phyloP scores from a whole-genome alignment of 2,888 invertebrate genomes.

The Limenitis camilla region DNA sequence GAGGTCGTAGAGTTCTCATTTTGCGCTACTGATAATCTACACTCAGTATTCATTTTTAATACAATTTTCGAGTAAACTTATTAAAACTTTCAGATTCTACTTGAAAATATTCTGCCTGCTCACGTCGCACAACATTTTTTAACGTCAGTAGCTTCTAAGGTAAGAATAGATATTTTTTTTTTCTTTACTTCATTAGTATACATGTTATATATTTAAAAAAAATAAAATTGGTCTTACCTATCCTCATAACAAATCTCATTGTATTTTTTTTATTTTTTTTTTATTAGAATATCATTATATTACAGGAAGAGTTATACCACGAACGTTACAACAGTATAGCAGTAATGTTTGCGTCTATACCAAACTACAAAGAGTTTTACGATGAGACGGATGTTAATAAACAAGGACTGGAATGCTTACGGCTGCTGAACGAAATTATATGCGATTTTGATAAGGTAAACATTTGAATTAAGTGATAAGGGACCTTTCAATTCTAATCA shows the following conservation, averaged over 20 bases:
- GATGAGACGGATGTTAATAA: conserved; percentile 97
- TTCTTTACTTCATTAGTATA: background rate
- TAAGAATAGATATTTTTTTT: conserved; percentile 28
- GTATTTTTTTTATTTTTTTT: too few species aligned
- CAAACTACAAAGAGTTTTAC: conserved; percentile 98
- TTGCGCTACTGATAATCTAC: too few species aligned
- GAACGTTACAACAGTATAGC: conserved; percentile 94
- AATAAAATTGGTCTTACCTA: too few species aligned
- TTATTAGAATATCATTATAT: too few species aligned
- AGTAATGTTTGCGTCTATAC: conserved; percentile 99
- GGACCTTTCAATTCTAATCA: too few species aligned
- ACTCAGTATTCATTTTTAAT: too few species aligned
- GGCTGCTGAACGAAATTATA: conserved; percentile 96
- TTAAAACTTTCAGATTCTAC: conserved; percentile 77
- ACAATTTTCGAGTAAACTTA: background rate
- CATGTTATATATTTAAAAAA: too few species aligned
- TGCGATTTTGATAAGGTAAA: conserved; percentile 98
- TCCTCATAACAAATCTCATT: background rate
- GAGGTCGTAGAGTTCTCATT: too few species aligned
- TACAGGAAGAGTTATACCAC: conserved; percentile 90
- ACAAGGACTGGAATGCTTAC: conserved; percentile 94
- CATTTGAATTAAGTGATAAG: too few species aligned
- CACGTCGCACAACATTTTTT: conserved; percentile 97
- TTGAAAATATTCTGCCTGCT: conserved; percentile 96
- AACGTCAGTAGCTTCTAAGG: conserved; percentile 80